Evolutionary conservation across 2,797 vertebrate species (phyloP), one percentile per base, ranked within the genome.

Genomic region (Lacerta viridis): DNA sequence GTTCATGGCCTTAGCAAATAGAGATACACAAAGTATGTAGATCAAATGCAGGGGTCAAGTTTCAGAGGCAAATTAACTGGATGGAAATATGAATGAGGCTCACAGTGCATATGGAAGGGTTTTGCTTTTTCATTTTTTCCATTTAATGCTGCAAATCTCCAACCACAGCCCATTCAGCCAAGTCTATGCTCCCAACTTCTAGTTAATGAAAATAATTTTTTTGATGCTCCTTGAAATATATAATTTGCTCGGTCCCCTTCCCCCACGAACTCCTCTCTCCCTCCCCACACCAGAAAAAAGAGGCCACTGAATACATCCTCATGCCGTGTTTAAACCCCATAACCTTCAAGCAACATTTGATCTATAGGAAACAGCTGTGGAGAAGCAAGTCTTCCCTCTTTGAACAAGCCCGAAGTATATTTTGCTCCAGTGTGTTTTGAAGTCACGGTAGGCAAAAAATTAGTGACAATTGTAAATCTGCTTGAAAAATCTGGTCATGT

Each of bases 281-380:
- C 27, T 13, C 4, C 69, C 39, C 39, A 39, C 18, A n/a, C 71
- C 90, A 83, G 84, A 89, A 36, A 36, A 94, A 93, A 91, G 89
- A 90, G 84, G 80, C 87, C 90, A 46, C 41, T 6, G 91, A 90
- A 95, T 94, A 95, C 93, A 94, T 96, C 96, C 96, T 94, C 91
- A 93, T 90, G 93, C 90, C 92, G 89, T 92, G 10, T 96, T 90
- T 92, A 94, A 96, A 95, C 93, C 87, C 33, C 71, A 93, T 92
- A 92, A 91, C 92, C 92, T 96, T 96, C 94, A 85, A 92, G 95
- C 77, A 91, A 94, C 92, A 93, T 85, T 95, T 93, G 90, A 95
- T 97, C 95, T 96, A 97, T 97, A 93, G 95, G 95, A 97, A 97
- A 96, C 97, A 97, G 96, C 96, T 97, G 97, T 92, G 94, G 94